Conservation (phyloP, 2,113 vertebrate species). For the Crotalus viridis region DNA sequence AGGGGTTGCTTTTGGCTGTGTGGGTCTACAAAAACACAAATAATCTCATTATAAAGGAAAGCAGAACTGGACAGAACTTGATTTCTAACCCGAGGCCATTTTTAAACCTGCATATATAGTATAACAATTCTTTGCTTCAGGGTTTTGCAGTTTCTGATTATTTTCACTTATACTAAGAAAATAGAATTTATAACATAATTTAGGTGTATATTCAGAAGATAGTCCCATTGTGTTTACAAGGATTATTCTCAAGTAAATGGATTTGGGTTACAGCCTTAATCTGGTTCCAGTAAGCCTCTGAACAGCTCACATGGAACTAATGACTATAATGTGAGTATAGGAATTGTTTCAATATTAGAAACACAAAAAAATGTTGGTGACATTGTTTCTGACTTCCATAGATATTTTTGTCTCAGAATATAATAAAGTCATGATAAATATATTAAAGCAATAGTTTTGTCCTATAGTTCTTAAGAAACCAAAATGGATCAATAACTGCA, state of each 20-base stretch:
- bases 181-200: not conserved
- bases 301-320: not conserved
- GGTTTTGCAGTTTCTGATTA: not conserved
- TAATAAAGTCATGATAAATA: not conserved
- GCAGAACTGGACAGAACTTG: not conserved
- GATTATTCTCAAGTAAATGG: not conserved
- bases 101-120: not conserved
- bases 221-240: not conserved
- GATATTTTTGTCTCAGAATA: not conserved
- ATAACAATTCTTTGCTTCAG: not conserved
- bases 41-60: not conserved
- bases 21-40: not conserved
- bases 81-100: not conserved
- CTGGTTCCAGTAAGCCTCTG: not conserved
- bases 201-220: not conserved
- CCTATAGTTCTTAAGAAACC: not conserved
- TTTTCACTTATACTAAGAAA: not conserved
- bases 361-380: not conserved
- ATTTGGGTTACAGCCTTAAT: not conserved
- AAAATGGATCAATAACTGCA: not conserved
- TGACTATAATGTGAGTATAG: not conserved
- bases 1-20: not conserved
- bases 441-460: not conserved
- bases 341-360: not conserved
- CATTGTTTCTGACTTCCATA: not conserved